Evolutionary conservation across 1,140 invertebrate genomes (phyloP), one percentile per base, ranked within the genome.

Genomic region (Hormaphis cornu): DNA sequence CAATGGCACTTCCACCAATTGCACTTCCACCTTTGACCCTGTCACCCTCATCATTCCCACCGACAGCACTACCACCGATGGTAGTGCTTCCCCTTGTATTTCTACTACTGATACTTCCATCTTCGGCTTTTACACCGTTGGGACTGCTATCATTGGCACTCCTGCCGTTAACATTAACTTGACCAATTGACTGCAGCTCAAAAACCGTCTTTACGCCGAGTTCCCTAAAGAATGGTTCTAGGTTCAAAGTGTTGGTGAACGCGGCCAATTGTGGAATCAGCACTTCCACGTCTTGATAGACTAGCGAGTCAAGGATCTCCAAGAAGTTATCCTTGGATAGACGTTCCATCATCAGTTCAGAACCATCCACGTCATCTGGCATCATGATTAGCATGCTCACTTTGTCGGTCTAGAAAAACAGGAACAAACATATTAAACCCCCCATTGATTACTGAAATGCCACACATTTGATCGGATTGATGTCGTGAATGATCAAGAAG

Each of bases 251-350:
- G 2, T 71, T 73, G 0, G 71, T 73, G n/a, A 77, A 54, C 12
- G 74, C 71, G 30, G 75, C 73, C 18, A 77, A 44, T 63, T 77
- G 76, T 9, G 76, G 76, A 9, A 77, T 50, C n/a, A 75, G 53
- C 0, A 77, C 72, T 33, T 77, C 73, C 1, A 66, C 70, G 69
- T 77, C 75, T 26, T 54, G 69, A 8, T 70, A 22, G 1, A 69
- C 69, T 53, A 77, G 56, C 16, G 69, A 69, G 18, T 71, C 69
- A 4, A 75, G 12, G 16, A 76, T 46, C 9, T 74, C 42, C 10
- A 72, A 42, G 6, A 74, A 69, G 44, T 73, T 73, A 7, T 76
- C 72, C 22, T 72, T 74, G 12, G 72, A 37, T 50, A 76, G 53
- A 14, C 73, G 74, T 24, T 69, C 71, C 4, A 76, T 42, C 20